Conservation (phyloP, 2,113 vertebrate genomes). For the Apteryx owenii region DNA sequence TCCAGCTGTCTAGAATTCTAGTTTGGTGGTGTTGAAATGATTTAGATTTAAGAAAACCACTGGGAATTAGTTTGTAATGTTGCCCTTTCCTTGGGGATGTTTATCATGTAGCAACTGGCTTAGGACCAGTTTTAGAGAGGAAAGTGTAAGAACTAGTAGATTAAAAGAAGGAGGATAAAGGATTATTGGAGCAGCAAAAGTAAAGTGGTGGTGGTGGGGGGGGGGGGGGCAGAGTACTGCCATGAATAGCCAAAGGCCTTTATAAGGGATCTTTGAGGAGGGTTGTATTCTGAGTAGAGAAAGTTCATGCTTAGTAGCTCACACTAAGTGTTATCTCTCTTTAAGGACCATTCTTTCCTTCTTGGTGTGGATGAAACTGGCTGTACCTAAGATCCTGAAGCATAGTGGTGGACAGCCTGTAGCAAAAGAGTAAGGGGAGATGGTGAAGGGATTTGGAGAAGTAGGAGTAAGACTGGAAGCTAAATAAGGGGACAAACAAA, state of each 20-base stretch:
- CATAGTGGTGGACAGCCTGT: background rate
- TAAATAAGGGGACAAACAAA: background rate
- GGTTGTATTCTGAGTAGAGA: background rate
- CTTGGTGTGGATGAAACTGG: background rate
- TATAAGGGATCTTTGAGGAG: background rate
- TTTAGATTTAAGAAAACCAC: background rate
- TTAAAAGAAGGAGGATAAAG: background rate
- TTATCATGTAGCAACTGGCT: background rate
- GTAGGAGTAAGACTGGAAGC: background rate
- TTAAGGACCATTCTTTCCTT: background rate
- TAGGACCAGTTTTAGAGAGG: background rate
- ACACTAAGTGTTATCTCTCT: background rate
- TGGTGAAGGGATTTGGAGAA: background rate
- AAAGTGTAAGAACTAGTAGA: background rate
- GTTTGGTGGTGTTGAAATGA: background rate
- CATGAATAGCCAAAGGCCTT: background rate
- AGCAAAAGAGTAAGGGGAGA: background rate
- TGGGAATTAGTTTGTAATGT: slow-evolving; percentile 11
- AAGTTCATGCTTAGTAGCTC: background rate
- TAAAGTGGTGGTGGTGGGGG: background rate
- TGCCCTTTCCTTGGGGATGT: background rate
- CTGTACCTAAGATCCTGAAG: background rate
- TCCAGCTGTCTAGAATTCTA: background rate
- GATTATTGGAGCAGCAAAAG: background rate
- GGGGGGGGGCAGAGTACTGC: background rate